Conservation (phyloP, 2,113 vertebrate genomes). For the Coracopsis vasa region DNA sequence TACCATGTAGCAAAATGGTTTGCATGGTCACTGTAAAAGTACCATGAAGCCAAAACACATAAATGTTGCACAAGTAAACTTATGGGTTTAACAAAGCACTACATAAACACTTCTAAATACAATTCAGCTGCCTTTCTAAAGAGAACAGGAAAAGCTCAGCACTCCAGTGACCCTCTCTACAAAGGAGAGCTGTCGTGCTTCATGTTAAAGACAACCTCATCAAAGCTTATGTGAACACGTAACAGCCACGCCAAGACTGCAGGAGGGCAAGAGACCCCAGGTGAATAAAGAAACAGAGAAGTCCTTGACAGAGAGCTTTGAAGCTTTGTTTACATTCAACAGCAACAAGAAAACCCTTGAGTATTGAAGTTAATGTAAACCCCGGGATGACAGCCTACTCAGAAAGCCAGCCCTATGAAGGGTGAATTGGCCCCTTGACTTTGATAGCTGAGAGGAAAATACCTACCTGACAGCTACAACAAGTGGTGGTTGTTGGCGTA, state of each 20-base stretch:
- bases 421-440: not conserved
- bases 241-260: not conserved
- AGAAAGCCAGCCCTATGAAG: not conserved
- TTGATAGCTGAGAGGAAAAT: not conserved
- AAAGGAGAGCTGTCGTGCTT: not conserved
- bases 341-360: not conserved
- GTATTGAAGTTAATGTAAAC: not conserved
- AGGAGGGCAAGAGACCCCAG: not conserved
- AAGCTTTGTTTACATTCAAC: not conserved
- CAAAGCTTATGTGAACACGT: fast-evolving
- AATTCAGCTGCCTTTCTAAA: not conserved
- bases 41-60: not conserved
- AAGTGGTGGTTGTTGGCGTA: not conserved
- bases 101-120: not conserved
- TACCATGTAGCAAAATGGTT: not conserved
- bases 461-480: not conserved
- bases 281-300: not conserved
- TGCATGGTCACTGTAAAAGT: not conserved
- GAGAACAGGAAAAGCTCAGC: not conserved
- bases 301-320: not conserved
- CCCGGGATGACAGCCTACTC: not conserved
- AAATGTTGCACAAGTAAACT: not conserved
- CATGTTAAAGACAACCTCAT: not conserved
- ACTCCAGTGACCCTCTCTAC: not conserved
- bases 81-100: not conserved